Evolutionary conservation across 1,140 invertebrate genomes (phyloP), one percentile per base, ranked within the genome.

Genomic region (Campoletis sonorensis): DNA sequence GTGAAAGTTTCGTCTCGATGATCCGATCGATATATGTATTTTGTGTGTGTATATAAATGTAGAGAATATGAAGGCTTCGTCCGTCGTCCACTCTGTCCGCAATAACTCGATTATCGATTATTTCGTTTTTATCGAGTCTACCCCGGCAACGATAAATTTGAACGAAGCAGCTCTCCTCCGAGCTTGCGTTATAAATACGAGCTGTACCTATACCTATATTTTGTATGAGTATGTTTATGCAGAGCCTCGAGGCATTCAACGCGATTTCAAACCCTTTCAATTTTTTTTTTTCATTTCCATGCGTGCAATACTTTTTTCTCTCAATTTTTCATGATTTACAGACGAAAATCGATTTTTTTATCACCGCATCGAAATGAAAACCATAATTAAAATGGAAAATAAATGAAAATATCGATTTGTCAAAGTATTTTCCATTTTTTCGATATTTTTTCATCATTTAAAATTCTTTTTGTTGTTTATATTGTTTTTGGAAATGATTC

Each of bases 91-190:
- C 54, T 18, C 54, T 16, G 26, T 16, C 26, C 68, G 68, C 15
- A n/a, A 71, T 71, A 71, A 71, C 15, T 71, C 68, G 68, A 71
- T 71, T 37, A 71, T 71, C 68, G 68, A 71, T 71, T 71, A 71
- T 71, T 71, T 71, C 68, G 27, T 71, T 71, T 71, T 71, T 71
- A 71, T 71, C 68, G 68, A 58, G 54, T 58, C 18, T 58, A 58
- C 16, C 26, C 1, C 68, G 33, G 8, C 27, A 33, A 71, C 68
- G 68, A 71, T 71, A 71, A 71, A 71, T 71, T 71, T 33, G 30
- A 37, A 40, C 27, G 26, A 27, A 68, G 26, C 13, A 68, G 64
- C 64, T 26, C 40, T 45, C 40, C 40, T 45, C 40, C 40, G 40
- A 45, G 40, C 8, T 58, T 58, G 54, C 21, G 54, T 58, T 58